Evolutionary conservation across 2,797 vertebrate species (phyloP), one percentile per base, ranked within the genome.

Genomic region (Microcaecilia unicolor): DNA sequence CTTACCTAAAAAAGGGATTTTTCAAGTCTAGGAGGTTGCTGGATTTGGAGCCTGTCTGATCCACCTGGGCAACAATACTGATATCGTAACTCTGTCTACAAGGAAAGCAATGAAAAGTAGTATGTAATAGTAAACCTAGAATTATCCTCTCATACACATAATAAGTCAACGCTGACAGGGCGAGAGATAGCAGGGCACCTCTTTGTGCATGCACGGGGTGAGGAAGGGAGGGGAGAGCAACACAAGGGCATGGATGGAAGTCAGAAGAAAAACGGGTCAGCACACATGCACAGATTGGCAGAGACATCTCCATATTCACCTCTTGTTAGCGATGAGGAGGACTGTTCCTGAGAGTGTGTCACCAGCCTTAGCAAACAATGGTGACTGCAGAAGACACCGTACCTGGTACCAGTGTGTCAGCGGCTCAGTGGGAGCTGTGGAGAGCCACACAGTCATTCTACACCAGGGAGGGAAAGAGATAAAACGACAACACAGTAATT

Each of bases 331-430:
- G 29, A 96, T 76, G 41, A 96, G 84, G 55, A 92, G 26, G 2
- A 88, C 92, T 2, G 92, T 95, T 61, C 93, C 93, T 7, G 93
- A 93, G 67, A 97, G 83, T 0, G 92, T 96, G 59, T 97, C 93
- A 18, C 93, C 93, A 0, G 93, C 92, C 64, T 97, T 97, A 64
- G 93, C 88, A 28, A 96, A 97, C 29, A 97, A 87, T 2, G 93
- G 93, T 1, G 93, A 96, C 85, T 97, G 93, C 45, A 97, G 87
- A 27, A 97, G 81, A 61, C 93, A 97, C 30, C 93, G 85, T 12
- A 97, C 93, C 70, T 96, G 93, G 78, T 95, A 97, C 93, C 93
- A 97, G 67, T 97, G 93, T 40, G 93, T 97, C 56, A 97, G 85
- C 4, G 93, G 93, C 61, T 97, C 93, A 22, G 93, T 97, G 34